Evolutionary conservation across 2,113 vertebrate genomes (phyloP), one percentile per base, ranked within the genome.

Genomic region (Paracanthobrama guichenoti): DNA sequence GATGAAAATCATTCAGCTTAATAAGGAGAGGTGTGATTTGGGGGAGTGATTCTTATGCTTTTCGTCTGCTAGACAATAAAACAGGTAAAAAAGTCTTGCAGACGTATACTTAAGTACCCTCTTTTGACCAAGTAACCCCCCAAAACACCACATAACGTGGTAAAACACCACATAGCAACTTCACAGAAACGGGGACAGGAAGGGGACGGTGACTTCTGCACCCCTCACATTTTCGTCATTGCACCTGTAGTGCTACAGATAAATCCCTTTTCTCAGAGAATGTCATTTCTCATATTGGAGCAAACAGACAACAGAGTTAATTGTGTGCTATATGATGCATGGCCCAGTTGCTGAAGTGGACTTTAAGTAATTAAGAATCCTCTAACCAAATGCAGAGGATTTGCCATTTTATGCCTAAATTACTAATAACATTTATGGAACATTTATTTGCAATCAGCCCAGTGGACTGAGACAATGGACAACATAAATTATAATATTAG

Each of bases 401-500:
- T 86, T 69, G 78, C 89, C 82, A 90, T 90, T 91, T 71, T 88
- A 91, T 53, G 83, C 89, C 84, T 89, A 90, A 91, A 93, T 93
- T 91, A 91, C 60, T 82, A 35, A 80, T 89, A 88, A 81, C 69
- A 89, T 90, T 91, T 87, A 90, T 91, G 84, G 72, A 87, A 88
- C 79, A 55, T 88, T 90, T 92, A 93, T 92, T 91, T 90, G 87
- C 87, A 28, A 85, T 71, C 84, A 86, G 87, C 87, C 86, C 87
- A 87, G 77, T 82, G 88, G 77, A 88, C 84, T 81, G 83, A 92
- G 87, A 92, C 90, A 92, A 90, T 89, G 74, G 60, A 62, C 74
- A 83, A 81, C 91, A 92, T 91, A 89, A 92, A 94, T 93, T 73
- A 48, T 92, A 92, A 91, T 89, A 87, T 86, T 81, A 89, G 87